Conservation (phyloP, 2,797 vertebrate species). For the Cyprinodon diabolis region DNA sequence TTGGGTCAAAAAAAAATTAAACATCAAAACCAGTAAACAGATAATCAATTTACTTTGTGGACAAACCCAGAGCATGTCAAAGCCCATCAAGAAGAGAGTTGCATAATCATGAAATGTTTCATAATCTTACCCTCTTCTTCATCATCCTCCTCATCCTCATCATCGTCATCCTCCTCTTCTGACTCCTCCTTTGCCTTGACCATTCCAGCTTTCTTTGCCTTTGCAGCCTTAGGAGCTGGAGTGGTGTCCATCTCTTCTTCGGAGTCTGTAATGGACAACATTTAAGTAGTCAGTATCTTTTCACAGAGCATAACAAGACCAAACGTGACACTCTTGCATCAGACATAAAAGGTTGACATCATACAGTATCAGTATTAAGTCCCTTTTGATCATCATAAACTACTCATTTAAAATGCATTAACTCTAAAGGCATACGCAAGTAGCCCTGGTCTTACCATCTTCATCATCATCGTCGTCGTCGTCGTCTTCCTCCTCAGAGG, state of each 20-base stretch:
- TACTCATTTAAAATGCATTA: background rate
- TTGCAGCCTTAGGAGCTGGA: constrained; percentile 71
- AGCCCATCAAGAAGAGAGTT: too few species aligned
- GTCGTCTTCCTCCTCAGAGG: constrained; percentile 49
- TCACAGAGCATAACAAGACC: background rate
- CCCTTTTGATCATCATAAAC: constrained; percentile 76
- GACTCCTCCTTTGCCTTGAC: constrained; percentile 89
- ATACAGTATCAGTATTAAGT: constrained; percentile 80
- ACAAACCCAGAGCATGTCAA: too few species aligned
- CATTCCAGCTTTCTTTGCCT: constrained; percentile 88
- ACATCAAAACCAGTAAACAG: too few species aligned
- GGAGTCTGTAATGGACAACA: constrained; percentile 78
- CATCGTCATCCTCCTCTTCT: constrained; percentile 88
- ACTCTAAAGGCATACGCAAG: background rate
- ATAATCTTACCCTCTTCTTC: constrained; percentile 79
- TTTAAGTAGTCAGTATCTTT: accelerated
- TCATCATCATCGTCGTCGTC: constrained; percentile 42
- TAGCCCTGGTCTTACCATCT: constrained; percentile 49
- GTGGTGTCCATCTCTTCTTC: constrained; percentile 93
- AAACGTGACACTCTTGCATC: constrained; percentile 9
- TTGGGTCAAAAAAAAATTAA: background rate
- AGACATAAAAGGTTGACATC: constrained; percentile 61
- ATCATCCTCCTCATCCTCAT: constrained; percentile 85
- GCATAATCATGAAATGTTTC: too few species aligned
- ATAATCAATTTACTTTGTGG: too few species aligned